Evolutionary conservation across 2,888 invertebrate species (phyloP), one percentile per base, ranked within the genome.

Genomic region (Rhyacophila evoluta): DNA sequence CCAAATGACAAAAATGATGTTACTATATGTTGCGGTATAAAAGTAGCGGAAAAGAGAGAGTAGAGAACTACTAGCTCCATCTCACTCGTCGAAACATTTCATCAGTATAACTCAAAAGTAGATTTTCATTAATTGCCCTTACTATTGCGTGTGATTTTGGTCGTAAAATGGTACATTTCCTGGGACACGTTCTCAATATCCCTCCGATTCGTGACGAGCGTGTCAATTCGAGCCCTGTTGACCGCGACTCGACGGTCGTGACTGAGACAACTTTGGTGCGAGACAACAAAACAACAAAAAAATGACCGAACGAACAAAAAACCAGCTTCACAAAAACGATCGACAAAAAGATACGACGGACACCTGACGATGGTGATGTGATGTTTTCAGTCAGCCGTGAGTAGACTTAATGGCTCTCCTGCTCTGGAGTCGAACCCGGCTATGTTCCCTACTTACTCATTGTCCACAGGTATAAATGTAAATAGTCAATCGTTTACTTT

Each of bases 381-480:
- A 55, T 55, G 55, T 55, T 55, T 55, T 55, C 25, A 55, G 55
- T 25, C 55, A 55, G 19, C 19, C 19, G 19, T 19, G 55, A 55
- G 55, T 55, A 55, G 55, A 19, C 19, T 55, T 55, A 55, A 55
- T 55, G 55, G 55, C 55, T 55, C 55, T 55, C 55, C 6, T 33
- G 55, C 55, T 55, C 1, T 19, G 10, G 2, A 55, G 19, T 55
- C 55, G 55, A 55, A 55, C 55, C 19, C 55, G 25, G 6, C 19
- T 55, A 10, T 55, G 19, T 55, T 25, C 55, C 19, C 55, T 19
- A 55, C 55, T 55, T 55, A 55, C 15, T 19, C 25, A 55, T 55
- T 55, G 55, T 55, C 55, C 55, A 55, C 55, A 55, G 55, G 55
- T 55, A 55, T 55, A 55, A n/a, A n/a, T n/a, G n/a, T n/a, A n/a